Evolutionary conservation across 2,113 vertebrate genomes (phyloP).

Genomic region (Pygathrix nemaeus): DNA sequence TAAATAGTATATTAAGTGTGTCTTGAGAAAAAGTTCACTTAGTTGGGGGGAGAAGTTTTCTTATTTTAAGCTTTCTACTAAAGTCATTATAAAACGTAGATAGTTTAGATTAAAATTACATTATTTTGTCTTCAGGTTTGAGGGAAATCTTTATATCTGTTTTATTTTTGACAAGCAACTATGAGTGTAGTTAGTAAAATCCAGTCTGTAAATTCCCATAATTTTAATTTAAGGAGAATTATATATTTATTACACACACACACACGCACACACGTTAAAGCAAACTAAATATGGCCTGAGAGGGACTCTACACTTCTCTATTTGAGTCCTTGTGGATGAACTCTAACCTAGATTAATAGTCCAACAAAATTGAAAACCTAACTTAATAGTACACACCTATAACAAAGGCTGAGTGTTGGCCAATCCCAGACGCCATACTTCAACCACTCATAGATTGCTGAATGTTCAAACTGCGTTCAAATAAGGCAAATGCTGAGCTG

Average conservation of each 20-base stretch:
- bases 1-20: conserved; percentile 50
- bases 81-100: conserved; percentile 37
- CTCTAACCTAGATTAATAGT: too few species aligned
- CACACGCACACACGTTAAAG: too few species aligned
- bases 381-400: too few species aligned
- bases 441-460: too few species aligned
- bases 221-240: neutral
- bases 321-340: too few species aligned
- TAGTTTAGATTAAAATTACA: conserved; percentile 28
- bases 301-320: too few species aligned
- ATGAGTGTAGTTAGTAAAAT: neutral
- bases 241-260: neutral
- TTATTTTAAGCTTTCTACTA: conserved; percentile 1
- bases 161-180: conserved; percentile 8
- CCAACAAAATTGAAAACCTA: too few species aligned
- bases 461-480: too few species aligned
- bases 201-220: neutral
- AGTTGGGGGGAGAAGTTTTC: conserved; percentile 37
- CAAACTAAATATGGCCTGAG: too few species aligned
- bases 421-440: too few species aligned
- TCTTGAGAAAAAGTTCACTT: conserved; percentile 50
- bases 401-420: too few species aligned
- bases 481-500: too few species aligned
- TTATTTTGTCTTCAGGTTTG: conserved; percentile 20
- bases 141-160: neutral